Percentiles rank a stretch among this genome's conserved stretches.
These are phyloP conservation scores for Eurystomus glaucurus DNA, from an alignment of 2,797 vertebrate species.

Conservation along the genomic window DNA sequence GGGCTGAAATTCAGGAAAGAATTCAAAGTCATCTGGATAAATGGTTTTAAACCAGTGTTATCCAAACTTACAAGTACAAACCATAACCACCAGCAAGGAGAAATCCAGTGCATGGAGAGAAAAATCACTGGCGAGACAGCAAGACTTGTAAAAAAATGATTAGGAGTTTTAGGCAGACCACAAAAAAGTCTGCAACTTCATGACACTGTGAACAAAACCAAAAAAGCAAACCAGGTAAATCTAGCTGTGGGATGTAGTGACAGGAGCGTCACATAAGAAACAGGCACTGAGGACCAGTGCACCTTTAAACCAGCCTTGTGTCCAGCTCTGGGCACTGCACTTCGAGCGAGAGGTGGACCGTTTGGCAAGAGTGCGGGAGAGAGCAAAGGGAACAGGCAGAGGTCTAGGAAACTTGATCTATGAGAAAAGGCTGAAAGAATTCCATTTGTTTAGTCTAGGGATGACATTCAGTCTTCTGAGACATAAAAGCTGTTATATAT, in stretches of 20 bases:
- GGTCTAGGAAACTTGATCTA: conserved; percentile 49
- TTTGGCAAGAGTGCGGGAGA: neutral
- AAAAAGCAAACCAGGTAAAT: neutral
- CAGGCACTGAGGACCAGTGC: neutral
- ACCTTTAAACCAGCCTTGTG: neutral
- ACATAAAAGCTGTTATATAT: conserved; percentile 32
- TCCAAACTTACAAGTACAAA: neutral
- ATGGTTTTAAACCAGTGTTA: neutral
- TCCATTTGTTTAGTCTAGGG: conserved; percentile 72
- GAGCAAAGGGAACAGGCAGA: conserved; percentile 32
- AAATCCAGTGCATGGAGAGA: neutral
- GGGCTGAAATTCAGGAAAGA: neutral
- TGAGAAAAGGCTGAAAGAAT: conserved; percentile 67
- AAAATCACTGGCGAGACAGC: neutral
- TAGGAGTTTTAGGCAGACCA: neutral
- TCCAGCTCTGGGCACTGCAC: neutral
- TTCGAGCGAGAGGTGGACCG: neutral
- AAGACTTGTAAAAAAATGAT: neutral
- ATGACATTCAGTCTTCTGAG: conserved; percentile 58
- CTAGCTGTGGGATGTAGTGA: neutral
- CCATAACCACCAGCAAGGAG: neutral
- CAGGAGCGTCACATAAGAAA: neutral
- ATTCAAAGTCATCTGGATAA: neutral
- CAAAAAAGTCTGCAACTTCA: neutral
- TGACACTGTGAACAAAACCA: neutral